Conservation (phyloP, 2,113 vertebrate species). For the Crocuta crocuta region DNA sequence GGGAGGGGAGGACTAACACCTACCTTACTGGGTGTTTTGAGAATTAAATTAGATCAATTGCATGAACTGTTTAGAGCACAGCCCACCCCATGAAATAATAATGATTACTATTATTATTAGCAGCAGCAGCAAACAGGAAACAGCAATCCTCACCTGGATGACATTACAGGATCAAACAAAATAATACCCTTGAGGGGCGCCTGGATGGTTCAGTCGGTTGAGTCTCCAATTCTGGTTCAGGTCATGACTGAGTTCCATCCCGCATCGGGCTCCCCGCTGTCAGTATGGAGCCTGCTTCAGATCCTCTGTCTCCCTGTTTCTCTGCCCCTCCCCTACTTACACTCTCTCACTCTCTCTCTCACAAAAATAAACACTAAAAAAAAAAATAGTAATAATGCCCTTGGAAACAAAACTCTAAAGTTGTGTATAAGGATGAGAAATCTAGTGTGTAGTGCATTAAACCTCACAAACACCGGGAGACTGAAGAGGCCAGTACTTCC, state of each 20-base stretch:
- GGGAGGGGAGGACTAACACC: neutral
- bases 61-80: neutral
- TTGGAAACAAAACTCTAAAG: neutral
- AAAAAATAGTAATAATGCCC: neutral
- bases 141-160: neutral
- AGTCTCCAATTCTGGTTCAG: too few species aligned
- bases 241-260: too few species aligned
- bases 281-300: too few species aligned
- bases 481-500: neutral
- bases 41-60: neutral
- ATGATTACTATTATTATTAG: neutral
- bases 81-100: neutral
- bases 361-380: too few species aligned
- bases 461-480: neutral
- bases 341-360: too few species aligned
- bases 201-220: too few species aligned
- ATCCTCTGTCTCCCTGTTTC: too few species aligned
- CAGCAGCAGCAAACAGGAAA: neutral
- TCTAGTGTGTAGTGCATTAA: neutral
- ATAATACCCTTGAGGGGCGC: too few species aligned
- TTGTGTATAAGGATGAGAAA: neutral
- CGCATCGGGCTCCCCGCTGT: too few species aligned
- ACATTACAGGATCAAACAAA: neutral
- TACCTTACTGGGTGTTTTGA: neutral
- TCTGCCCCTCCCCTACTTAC: too few species aligned